Evolutionary conservation across 2,888 invertebrate species (phyloP).

Genomic region (Ischnura elegans): DNA sequence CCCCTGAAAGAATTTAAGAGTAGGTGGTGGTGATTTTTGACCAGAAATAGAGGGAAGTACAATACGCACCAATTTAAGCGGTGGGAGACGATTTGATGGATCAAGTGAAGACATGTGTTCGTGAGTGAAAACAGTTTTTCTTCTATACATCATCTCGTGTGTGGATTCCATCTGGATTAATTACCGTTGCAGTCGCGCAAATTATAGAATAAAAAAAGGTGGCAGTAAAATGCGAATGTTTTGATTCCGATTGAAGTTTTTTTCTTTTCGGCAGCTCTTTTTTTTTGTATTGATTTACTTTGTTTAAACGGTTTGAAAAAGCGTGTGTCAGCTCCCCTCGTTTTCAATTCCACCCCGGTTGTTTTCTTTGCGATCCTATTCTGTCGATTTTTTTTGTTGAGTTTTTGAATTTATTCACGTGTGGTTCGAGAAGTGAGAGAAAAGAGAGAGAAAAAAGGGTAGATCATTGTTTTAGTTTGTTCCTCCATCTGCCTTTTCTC

Average conservation of each 20-base stretch:
- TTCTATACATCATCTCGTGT: not conserved
- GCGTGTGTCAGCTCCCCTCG: not conserved
- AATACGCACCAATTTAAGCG: not conserved
- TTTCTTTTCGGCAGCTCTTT: not conserved
- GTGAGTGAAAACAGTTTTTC: not conserved
- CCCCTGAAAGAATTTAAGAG: not conserved
- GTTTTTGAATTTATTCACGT: not conserved
- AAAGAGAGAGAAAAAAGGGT: too few species aligned
- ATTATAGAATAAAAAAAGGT: not conserved
- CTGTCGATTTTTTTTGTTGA: not conserved
- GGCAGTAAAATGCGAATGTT: not conserved
- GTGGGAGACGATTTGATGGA: not conserved
- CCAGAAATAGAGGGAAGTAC: not conserved
- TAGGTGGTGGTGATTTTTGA: not conserved
- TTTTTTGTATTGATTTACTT: not conserved
- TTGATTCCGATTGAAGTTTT: not conserved
- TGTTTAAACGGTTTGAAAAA: not conserved
- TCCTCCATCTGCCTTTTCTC: not conserved
- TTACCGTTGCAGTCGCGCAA: not conserved
- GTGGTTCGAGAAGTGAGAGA: slow-evolving; percentile 2
- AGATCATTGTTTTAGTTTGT: not conserved
- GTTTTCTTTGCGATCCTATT: not conserved
- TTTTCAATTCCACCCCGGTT: not conserved
- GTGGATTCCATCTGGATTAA: slow-evolving; percentile 37
- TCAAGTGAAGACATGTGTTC: not conserved